A percentile compares a stretch with the other conserved stretches of the same genome.
These are phyloP conservation scores for Myocastor coypus DNA, from an alignment of 2,113 vertebrate genomes.

Conservation along the genomic window DNA sequence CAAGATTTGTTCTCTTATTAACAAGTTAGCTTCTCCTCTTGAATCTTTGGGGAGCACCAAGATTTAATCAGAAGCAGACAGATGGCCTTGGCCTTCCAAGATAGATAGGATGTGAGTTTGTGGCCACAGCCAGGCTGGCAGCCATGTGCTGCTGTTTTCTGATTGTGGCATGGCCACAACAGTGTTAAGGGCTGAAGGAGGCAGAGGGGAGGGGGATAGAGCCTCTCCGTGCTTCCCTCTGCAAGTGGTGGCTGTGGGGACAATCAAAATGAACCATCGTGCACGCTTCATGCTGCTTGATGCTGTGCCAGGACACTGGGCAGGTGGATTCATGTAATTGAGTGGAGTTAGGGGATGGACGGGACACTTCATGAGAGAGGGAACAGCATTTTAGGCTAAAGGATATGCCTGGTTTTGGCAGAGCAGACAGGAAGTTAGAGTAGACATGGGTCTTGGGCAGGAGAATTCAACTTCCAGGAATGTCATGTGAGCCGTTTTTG, in stretches of 20 bases:
- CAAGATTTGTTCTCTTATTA: not conserved
- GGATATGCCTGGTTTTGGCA: rapidly evolving
- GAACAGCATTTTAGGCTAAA: too few species aligned
- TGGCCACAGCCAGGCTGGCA: too few species aligned
- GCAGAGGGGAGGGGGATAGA: too few species aligned
- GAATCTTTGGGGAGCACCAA: not conserved
- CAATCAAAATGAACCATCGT: not conserved
- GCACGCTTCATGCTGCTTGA: not conserved
- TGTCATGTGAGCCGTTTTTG: not conserved
- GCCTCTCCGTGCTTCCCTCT: not conserved
- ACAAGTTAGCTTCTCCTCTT: not conserved
- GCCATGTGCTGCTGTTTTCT: not conserved
- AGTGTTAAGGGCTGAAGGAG: not conserved
- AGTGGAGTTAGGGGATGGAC: not conserved
- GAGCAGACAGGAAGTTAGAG: not conserved
- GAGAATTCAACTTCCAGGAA: too few species aligned
- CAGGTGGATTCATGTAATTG: not conserved
- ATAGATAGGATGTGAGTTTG: not conserved
- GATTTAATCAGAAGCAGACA: not conserved
- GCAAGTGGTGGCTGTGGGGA: not conserved
- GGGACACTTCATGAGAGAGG: not conserved
- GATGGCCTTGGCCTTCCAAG: not conserved
- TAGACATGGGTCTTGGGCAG: not conserved
- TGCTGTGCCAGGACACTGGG: not conserved
- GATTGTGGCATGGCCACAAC: rapidly evolving